Base-by-base conservation (phyloP, 1,140 invertebrate species). In the Leptinotarsa undecemlineata region DNA sequence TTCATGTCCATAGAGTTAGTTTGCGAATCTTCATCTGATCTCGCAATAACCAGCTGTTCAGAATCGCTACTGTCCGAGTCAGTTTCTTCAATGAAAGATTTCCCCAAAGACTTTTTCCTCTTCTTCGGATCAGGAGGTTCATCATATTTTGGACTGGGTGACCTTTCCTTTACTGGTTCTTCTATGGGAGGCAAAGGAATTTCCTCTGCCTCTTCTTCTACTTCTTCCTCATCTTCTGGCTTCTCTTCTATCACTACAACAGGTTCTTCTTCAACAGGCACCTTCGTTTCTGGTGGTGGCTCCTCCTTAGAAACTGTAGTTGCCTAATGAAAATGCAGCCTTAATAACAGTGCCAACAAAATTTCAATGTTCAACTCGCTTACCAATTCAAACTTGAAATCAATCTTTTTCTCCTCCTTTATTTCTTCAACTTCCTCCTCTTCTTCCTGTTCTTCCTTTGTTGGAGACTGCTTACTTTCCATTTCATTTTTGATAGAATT, bases 11-110 rank as follows among this genome's bases (percentile, higher is more conserved):
- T 74, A 11, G 81, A 82, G 68, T 77, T 79, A 1, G 83, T 83
- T 73, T 81, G 80, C 1, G 84, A 85, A 57, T 83, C 81, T n/a
- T 82, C 81, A 68, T 84, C 82, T 20, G 81, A 81, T 48, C 83
- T 71, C 62, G 86, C 87, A 63, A 91, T 91, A 3, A 90, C 86
- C 33, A 90, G 87, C 78, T 90, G 87, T 80, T 93, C 92, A 1
- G 91, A 92, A 82, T 93, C 92, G 72, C 91, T 92, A 74, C 91
- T 92, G 76, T 94, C 92, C 2, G 86, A 87, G 48, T 85, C 84
- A 13, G 80, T 82, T 61, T 84, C 82, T 20, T 82, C 82, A 2
- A 87, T 81, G 69, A 86, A 87, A 8, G 87, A 85, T 63, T 86
- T 85, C 33, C 78, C 87, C 0, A 88, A 74, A 4, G 85, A 75